Evolutionary conservation across 2,888 invertebrate genomes (phyloP), one percentile per base, ranked within the genome.

Genomic region (Danaus chrysippus): DNA sequence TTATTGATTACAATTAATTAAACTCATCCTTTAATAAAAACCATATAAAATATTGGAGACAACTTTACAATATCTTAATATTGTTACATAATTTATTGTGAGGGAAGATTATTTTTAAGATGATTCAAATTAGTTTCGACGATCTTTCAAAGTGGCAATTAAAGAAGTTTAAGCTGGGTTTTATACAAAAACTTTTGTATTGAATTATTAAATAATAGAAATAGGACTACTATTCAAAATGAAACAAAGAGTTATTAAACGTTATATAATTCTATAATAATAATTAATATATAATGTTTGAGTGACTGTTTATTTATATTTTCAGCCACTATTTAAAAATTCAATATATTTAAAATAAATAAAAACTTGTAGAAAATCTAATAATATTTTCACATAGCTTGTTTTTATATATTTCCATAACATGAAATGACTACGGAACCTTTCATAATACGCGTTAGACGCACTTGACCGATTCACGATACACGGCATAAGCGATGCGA

Each of bases 181-280:
- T 17, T n/a, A 10, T 17, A 17, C 17, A 17, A 49, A 15, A 49
- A 49, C 17, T 49, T 49, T 49, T 17, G 10, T 17, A 49, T 49
- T 49, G 17, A 49, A 49, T 49, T 17, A 17, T 11, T 49, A 11
- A 49, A 49, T 49, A 49, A 49, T 49, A 49, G 17, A 49, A 17
- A 49, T 49, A 15, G 13, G 46, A 34, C 2, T 1, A 5, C 6
- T 34, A 34, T 34, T 34, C 23, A 34, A 34, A 34, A 23, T 2
- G 23, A 34, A 34, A 34, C 23, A 34, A 34, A 34, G 23, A 34
- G 23, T 1, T 34, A 34, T 34, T 34, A 34, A 34, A 34, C 2
- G 8, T 34, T 34, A 34, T 34, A 3, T 34, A 34, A 5, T 34
- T 6, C 23, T 34, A 1, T 34, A 34, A 34, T 1, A 1, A 34